Conservation (phyloP, 2,797 vertebrate genomes). For the Anas flavirostris region DNA sequence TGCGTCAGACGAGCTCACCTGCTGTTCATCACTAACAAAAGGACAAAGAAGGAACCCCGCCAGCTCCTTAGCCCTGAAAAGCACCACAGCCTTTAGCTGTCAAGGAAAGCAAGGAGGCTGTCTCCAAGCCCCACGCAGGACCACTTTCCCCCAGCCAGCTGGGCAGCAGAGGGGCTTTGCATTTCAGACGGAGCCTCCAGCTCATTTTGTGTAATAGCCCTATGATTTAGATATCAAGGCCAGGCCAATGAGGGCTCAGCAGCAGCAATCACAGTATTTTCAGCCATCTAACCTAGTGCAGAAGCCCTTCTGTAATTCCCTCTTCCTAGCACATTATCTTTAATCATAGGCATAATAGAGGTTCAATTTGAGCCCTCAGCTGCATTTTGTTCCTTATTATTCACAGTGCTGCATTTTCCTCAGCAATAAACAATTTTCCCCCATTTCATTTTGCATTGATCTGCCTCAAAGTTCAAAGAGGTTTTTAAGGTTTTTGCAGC, state of each 20-base stretch:
- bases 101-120: background rate
- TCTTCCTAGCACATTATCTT: constrained; percentile 61
- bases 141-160: background rate
- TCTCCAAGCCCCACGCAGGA: background rate
- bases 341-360: constrained; percentile 67
- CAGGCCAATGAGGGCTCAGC: constrained; percentile 17
- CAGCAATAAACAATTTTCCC: constrained; percentile 38
- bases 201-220: constrained; percentile 8
- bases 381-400: constrained; percentile 54
- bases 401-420: constrained; percentile 28
- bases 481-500: background rate
- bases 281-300: background rate
- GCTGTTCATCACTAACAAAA: background rate
- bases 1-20: background rate
- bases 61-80: background rate
- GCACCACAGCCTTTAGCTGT: background rate
- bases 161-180: background rate
- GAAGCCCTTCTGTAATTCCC: background rate
- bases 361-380: constrained; percentile 24
- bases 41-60: background rate
- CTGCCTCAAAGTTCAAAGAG: background rate
- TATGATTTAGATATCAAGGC: constrained; percentile 41
- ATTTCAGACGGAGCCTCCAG: background rate
- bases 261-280: background rate
- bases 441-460: constrained; percentile 25